Base-by-base conservation (phyloP, 92 coral and sea anemone genomes). In the Zoanthus gigantus region DNA sequence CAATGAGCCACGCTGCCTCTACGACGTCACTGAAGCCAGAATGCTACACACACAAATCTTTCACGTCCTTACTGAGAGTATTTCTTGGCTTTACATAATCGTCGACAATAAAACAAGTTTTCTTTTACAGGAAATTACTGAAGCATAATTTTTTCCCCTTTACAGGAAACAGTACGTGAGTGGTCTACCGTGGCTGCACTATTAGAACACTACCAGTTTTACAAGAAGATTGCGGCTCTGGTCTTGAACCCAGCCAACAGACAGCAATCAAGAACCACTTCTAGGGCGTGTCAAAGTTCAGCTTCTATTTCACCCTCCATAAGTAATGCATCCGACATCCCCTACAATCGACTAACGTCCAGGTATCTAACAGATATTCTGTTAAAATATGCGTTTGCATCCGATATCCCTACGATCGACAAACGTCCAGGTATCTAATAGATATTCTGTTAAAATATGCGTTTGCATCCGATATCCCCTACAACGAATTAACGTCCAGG, bases 211-310 rank as follows among this genome's bases (percentile, higher is more conserved):
- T 89, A 87, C 94, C 90, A 92, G 89, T 97, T 97, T 91, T 94
- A 93, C 91, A 84, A 81, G 78, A 90, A 94, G 71, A 54, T 95
- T 15, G 86, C 88, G 37, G 79, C 91, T 31, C 87, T 97, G 73
- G 86, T 97, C 8, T 83, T 92, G 12, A 92, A 68, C 84, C 66
- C 93, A 57, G 58, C 92, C 3, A 75, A 79, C 8, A 87, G 90
- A 37, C 61, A 88, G 9, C 84, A 89, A 6, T 85, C 90, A 42
- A 88, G 96, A 48, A 91, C 95, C 37, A 92, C 95, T 72, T 94
- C 95, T 37, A 89, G 94, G 78, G 98, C 96, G 31, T 95, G 99
- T 66, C 97, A 93, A 77, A 94, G 98, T 83, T 87, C 98, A 14
- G 96, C 92, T 45, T 90, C 98, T 6, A 88, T 90, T 28, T 91